Evolutionary conservation across 2,888 invertebrate species (phyloP).

Genomic region (Caenorhabditis afra): DNA sequence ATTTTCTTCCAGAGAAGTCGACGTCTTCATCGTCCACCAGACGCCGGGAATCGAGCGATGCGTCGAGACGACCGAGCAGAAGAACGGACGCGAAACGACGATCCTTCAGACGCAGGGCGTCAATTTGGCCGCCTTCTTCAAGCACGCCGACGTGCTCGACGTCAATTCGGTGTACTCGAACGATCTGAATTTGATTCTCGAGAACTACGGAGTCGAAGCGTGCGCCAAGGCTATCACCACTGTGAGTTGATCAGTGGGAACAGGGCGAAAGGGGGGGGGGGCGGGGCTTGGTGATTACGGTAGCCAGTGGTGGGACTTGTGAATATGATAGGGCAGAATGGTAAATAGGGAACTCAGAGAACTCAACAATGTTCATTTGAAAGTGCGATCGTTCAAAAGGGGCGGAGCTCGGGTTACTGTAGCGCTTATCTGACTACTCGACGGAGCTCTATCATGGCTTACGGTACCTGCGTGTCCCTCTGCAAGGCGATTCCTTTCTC

Average conservation of each 20-base stretch:
- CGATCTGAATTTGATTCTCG: conserved; percentile 92
- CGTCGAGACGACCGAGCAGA: conserved; percentile 85
- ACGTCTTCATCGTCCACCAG: conserved; percentile 84
- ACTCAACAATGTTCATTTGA: too few relatives aligned
- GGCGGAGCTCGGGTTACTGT: too few relatives aligned
- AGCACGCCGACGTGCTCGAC: conserved; percentile 88
- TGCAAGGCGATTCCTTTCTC: too few relatives aligned
- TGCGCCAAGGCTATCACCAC: conserved; percentile 92
- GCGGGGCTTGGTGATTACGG: not conserved
- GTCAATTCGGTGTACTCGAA: conserved; percentile 86
- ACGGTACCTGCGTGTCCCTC: too few relatives aligned
- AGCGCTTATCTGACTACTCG: too few relatives aligned
- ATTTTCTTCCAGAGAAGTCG: conserved; percentile 84
- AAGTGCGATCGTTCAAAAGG: too few relatives aligned
- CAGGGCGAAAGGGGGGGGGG: not conserved
- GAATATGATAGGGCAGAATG: too few relatives aligned
- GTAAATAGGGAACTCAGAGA: too few relatives aligned
- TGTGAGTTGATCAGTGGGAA: conserved; percentile 82
- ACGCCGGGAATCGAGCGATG: conserved; percentile 89
- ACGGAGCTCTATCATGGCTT: too few relatives aligned
- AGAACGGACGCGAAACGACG: conserved; percentile 78
- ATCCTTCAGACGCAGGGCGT: conserved; percentile 95
- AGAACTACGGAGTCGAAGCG: conserved; percentile 94
- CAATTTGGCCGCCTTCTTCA: conserved; percentile 91
- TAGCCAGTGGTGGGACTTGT: not conserved